phyloP scores from a whole-genome alignment of 2,888 invertebrate species.

The Philopedon plagiatum region DNA sequence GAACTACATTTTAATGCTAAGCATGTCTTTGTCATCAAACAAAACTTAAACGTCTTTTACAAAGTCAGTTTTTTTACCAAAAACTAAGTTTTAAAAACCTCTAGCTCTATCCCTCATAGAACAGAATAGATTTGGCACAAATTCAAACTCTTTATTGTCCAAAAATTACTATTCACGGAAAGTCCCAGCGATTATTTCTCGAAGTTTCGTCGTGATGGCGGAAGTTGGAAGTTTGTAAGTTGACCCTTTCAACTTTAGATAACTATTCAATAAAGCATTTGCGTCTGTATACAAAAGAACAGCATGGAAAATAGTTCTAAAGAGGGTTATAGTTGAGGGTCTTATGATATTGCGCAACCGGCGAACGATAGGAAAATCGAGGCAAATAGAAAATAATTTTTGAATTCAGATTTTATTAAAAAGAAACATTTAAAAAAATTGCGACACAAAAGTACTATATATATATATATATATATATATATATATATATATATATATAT shows the following conservation, averaged over 20 bases:
- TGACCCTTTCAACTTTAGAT: conserved; percentile 43
- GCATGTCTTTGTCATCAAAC: not conserved
- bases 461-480: no score
- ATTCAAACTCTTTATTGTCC: conserved; percentile 28
- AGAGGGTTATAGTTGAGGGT: no score
- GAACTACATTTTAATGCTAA: no score
- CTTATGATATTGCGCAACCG: no score
- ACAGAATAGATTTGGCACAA: conserved; percentile 28
- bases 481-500: no score
- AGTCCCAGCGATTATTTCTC: conserved; percentile 42
- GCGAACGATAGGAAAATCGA: no score
- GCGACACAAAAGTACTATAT: no score
- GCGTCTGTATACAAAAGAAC: conserved; percentile 17
- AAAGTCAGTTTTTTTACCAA: not conserved
- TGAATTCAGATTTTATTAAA: no score
- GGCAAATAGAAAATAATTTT: no score
- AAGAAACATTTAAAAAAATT: no score
- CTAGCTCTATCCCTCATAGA: conserved; percentile 7
- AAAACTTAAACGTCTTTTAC: not conserved
- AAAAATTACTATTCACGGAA: conserved; percentile 43
- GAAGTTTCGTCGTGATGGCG: conserved; percentile 42
- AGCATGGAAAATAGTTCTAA: not conserved
- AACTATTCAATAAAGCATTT: conserved; percentile 36
- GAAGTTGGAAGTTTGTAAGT: conserved; percentile 33
- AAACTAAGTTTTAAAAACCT: not conserved